Conservation (phyloP, 2,113 vertebrate genomes). For the Cavia porcellus region DNA sequence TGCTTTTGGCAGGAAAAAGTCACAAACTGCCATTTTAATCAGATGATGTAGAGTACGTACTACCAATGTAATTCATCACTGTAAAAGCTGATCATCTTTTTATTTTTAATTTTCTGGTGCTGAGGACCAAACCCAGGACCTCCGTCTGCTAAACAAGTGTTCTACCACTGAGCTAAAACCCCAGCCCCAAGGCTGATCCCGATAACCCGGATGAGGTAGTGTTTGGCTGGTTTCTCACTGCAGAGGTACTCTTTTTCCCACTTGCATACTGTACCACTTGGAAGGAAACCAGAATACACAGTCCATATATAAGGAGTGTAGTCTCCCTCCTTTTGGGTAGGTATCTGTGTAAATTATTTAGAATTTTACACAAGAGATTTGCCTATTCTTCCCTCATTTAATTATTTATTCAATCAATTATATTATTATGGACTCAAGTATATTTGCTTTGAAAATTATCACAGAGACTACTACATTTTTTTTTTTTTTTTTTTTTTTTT, state of each 20-base stretch:
- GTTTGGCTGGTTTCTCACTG: not conserved
- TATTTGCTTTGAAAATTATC: conserved; percentile 47
- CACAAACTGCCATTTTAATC: conserved; percentile 14
- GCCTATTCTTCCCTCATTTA: not conserved
- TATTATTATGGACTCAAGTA: not conserved
- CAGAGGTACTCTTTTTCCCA: not conserved
- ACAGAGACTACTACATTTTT: not conserved
- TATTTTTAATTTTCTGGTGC: not conserved
- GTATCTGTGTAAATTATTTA: not conserved
- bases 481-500: conserved; percentile 53
- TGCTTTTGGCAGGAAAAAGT: not conserved
- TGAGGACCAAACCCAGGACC: not conserved
- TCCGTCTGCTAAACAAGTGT: not conserved
- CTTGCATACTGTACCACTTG: not conserved
- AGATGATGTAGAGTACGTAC: not conserved
- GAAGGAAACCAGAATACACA: not conserved
- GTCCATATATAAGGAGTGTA: not conserved
- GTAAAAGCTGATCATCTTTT: not conserved
- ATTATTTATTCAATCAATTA: not conserved
- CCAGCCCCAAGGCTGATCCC: not conserved
- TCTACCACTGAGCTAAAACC: not conserved
- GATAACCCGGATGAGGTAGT: not conserved
- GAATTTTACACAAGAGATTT: not conserved
- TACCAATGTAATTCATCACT: not conserved
- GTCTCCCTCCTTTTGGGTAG: not conserved